Conservation (phyloP, 2,113 vertebrate species). For the Pipra filicauda region DNA sequence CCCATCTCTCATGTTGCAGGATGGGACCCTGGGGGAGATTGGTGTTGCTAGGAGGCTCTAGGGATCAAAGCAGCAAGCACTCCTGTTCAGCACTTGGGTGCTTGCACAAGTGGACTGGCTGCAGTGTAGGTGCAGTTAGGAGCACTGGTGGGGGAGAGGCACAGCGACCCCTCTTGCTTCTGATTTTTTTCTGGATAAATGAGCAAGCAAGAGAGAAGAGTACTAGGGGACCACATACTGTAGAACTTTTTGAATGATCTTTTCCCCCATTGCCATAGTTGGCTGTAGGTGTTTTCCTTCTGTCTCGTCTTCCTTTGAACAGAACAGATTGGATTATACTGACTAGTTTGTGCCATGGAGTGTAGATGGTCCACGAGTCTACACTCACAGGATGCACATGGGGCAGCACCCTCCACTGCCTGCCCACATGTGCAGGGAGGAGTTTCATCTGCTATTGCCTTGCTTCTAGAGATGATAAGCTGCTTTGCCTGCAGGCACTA, state of each 20-base stretch:
- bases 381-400: neutral
- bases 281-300: neutral
- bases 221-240: neutral
- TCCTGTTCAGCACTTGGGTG: neutral
- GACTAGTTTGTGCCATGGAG: neutral
- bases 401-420: neutral
- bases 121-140: neutral
- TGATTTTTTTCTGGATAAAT: neutral
- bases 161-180: neutral
- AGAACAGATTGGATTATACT: neutral
- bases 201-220: neutral
- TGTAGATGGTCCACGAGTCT: neutral
- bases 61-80: conserved; percentile 24
- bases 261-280: accelerated
- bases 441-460: neutral
- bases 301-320: neutral
- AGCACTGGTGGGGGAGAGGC: neutral
- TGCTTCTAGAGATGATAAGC: neutral
- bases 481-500: neutral
- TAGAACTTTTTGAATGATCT: neutral
- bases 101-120: neutral
- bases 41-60: conserved; percentile 13
- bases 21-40: conserved; percentile 2
- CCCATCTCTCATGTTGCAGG: neutral
- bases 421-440: neutral